Percentiles rank a stretch among this genome's conserved stretches.
Conservation (phyloP, 2,113 vertebrate species). For the Anser brachyrhynchus region DNA sequence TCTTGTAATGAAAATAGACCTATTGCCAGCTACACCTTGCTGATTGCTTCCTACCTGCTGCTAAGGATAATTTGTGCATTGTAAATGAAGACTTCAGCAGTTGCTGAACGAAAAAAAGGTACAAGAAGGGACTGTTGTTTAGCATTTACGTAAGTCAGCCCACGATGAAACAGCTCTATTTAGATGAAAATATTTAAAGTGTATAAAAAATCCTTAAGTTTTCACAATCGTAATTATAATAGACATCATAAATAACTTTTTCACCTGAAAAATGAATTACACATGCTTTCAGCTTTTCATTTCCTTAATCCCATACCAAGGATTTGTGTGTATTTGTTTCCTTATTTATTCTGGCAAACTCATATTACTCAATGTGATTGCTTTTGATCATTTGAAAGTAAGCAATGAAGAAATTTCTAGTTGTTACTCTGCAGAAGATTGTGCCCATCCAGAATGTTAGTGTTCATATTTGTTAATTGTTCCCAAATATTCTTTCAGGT, state of each 20-base stretch:
- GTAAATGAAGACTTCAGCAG: conserved; percentile 74
- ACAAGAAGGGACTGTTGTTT: conserved; percentile 23
- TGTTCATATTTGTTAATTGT: not conserved
- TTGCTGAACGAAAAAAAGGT: conserved; percentile 19
- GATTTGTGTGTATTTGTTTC: not conserved
- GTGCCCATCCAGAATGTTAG: not conserved
- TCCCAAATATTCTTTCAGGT: not conserved
- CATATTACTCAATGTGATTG: not conserved
- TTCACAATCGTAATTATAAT: not conserved
- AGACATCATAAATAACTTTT: not conserved
- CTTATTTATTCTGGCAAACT: not conserved
- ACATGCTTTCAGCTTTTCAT: not conserved
- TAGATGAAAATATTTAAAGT: not conserved
- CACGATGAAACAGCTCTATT: conserved; percentile 21
- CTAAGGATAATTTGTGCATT: conserved; percentile 73
- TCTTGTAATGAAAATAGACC: conserved; percentile 67
- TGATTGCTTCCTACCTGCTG: conserved; percentile 73
- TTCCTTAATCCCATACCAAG: not conserved
- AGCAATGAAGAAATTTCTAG: not conserved
- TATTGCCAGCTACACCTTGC: conserved; percentile 62
- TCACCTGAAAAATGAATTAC: not conserved
- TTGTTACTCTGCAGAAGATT: not conserved
- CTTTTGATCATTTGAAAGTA: not conserved
- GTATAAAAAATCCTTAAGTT: not conserved
- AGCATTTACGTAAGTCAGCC: conserved; percentile 14